Percentiles rank a stretch among this genome's conserved stretches.
These are phyloP conservation scores for Dolichotis patagonum DNA, from an alignment of 2,113 vertebrate species.

Conservation along the genomic window DNA sequence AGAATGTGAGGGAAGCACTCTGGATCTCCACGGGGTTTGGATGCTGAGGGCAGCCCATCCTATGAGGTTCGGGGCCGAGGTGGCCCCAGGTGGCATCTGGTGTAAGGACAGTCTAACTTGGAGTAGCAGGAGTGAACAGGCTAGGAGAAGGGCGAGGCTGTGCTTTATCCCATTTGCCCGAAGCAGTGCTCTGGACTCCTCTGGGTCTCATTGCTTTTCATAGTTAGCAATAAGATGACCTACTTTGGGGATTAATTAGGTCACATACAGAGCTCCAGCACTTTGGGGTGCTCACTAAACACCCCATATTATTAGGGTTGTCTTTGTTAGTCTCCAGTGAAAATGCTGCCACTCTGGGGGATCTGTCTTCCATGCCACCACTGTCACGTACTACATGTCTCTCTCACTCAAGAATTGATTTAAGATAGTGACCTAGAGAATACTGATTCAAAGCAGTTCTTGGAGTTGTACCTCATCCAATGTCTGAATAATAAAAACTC, in stretches of 20 bases:
- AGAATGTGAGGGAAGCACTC: background rate
- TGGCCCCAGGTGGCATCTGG: background rate
- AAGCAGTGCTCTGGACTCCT: background rate
- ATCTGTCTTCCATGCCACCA: background rate
- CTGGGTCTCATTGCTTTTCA: background rate
- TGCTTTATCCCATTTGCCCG: background rate
- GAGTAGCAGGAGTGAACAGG: background rate
- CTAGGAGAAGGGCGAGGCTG: too few relatives aligned
- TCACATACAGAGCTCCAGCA: background rate
- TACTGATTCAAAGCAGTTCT: background rate
- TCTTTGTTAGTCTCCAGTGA: background rate
- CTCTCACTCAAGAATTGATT: background rate
- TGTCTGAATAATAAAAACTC: slow-evolving; percentile 71
- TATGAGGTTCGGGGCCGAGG: background rate
- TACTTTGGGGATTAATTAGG: background rate
- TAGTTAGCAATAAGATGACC: background rate
- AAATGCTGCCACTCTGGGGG: background rate
- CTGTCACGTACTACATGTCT: rapidly evolving
- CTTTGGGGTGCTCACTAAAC: background rate
- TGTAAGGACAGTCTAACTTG: background rate
- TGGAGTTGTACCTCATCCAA: background rate
- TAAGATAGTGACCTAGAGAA: background rate
- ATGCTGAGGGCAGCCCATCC: background rate
- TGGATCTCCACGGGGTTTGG: background rate
- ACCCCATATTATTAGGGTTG: background rate